Percentiles rank a stretch among this genome's conserved stretches.
Evolutionary conservation across 2,888 invertebrate genomes (phyloP).

Genomic region (Caenorhabditis imperialis): DNA sequence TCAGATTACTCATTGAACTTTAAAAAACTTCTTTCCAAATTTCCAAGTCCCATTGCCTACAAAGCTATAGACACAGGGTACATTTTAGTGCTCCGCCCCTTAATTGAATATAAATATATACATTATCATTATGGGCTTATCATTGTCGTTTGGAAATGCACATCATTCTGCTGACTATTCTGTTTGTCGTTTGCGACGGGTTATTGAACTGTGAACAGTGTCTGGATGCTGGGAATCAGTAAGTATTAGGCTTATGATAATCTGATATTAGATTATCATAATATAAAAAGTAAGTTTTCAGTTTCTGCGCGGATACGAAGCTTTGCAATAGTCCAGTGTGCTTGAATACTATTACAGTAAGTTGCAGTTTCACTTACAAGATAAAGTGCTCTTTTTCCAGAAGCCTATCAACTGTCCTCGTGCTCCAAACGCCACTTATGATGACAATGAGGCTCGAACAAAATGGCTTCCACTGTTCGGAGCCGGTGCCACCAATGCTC

Average conservation of each 20-base stretch:
- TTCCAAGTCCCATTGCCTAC: too few species aligned
- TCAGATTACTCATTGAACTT: too few species aligned
- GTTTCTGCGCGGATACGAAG: conserved; percentile 35
- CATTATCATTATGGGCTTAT: too few species aligned
- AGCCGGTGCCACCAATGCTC: conserved; percentile 41
- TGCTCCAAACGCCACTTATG: conserved; percentile 29
- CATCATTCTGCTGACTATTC: too few species aligned
- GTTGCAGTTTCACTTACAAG: not conserved
- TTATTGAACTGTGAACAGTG: conserved; percentile 23
- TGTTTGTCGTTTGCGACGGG: too few species aligned
- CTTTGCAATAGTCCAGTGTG: conserved; percentile 32
- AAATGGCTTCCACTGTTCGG: conserved; percentile 50
- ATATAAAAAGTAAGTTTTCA: not conserved
- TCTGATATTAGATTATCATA: not conserved
- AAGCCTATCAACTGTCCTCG: conserved; percentile 23
- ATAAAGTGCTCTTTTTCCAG: too few species aligned
- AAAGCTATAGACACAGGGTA: too few species aligned
- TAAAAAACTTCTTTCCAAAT: too few species aligned
- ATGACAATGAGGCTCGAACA: conserved; percentile 41
- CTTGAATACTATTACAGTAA: conserved; percentile 44
- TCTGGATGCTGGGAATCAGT: conserved; percentile 28
- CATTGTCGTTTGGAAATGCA: too few species aligned
- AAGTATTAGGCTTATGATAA: conserved; percentile 3
- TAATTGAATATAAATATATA: too few species aligned
- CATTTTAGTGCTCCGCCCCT: too few species aligned